These are phyloP conservation scores for Oscheius myriophilus DNA, from an alignment of 2,888 invertebrate genomes.

Conservation along the genomic window DNA sequence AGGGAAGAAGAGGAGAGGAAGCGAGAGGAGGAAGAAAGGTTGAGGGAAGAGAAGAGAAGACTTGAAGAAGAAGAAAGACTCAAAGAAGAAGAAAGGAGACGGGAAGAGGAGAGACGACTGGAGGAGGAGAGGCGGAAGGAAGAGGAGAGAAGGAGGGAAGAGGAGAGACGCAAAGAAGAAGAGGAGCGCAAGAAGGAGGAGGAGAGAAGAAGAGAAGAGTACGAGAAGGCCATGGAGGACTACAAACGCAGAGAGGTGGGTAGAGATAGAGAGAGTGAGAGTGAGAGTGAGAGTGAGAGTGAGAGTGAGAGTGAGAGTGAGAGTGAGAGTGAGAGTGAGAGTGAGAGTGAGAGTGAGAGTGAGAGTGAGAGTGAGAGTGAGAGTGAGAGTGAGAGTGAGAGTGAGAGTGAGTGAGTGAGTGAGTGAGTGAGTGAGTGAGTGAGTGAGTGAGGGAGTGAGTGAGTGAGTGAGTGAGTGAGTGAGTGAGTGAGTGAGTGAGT, in stretches of 20 bases:
- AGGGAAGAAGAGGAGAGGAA: slow-evolving; percentile 7
- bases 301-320: not conserved
- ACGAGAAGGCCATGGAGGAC: slow-evolving; percentile 18
- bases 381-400: not conserved
- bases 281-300: not conserved
- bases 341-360: not conserved
- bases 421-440: not conserved
- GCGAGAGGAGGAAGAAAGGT: slow-evolving; percentile 24
- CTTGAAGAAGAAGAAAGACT: slow-evolving; percentile 11
- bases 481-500: not conserved
- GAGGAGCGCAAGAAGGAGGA: slow-evolving; percentile 12
- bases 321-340: not conserved
- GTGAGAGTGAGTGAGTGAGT: not conserved
- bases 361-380: not conserved
- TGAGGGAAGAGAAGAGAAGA: slow-evolving; percentile 36
- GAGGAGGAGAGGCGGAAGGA: slow-evolving; percentile 18
- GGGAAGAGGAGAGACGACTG: slow-evolving; percentile 38
- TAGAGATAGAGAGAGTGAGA: not conserved
- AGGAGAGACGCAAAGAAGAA: slow-evolving; percentile 11
- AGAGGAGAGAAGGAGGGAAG: slow-evolving; percentile 29
- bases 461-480: not conserved
- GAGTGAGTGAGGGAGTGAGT: not conserved
- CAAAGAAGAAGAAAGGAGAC: slow-evolving; percentile 34
- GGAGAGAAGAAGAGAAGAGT: slow-evolving; percentile 5
- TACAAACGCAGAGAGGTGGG: slow-evolving; percentile 23